Base-by-base conservation (phyloP, 2,113 vertebrate genomes). In the Amazona guildingii region DNA sequence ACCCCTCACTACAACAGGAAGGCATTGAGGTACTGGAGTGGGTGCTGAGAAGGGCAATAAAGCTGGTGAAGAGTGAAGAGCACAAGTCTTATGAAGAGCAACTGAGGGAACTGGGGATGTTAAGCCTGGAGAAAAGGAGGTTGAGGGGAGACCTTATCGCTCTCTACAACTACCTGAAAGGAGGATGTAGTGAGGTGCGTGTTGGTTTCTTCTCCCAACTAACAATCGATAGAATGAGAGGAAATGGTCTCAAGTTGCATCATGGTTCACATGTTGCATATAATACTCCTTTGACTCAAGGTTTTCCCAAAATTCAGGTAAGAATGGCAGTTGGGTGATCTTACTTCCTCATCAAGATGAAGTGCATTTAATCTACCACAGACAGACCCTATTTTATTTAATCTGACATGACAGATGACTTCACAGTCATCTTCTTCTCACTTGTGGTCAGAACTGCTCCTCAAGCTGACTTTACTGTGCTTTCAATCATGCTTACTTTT, bases 401-500 rank as follows among this genome's bases (percentile, higher is more conserved):
- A 73, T 54, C 59, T 84, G 59, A 61, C 11, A 5, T 10, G 29
- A 67, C 25, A 44, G 66, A 35, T 67, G 67, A 88, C 39, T 73
- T 46, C 0, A 2, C 61, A 54, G 61, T 17, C 57, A 55, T 67
- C n/a, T 83, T 73, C 25, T 73, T 88, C 79, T 92, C 52, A 35
- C 44, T 67, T 66, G 51, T 33, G 66, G 20, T 66, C 51, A 78
- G 44, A 72, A 52, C 59, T 73, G 37, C 18, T 67, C 27, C 52
- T 54, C 25, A 28, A 1, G 0, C 46, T 43, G 44, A 83, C n/a
- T 78, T 78, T 83, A 52, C 1, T 1, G 0, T 73, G 52, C 39
- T 74, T 84, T 83, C 2, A 7, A 24, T 61, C 17, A 23, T 55
- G 6, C 68, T 74, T 54, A 35, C 48, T 84, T 67, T 88, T 54